Evolutionary conservation across 2,888 invertebrate species (phyloP).

Genomic region (Megamerina dolium): DNA sequence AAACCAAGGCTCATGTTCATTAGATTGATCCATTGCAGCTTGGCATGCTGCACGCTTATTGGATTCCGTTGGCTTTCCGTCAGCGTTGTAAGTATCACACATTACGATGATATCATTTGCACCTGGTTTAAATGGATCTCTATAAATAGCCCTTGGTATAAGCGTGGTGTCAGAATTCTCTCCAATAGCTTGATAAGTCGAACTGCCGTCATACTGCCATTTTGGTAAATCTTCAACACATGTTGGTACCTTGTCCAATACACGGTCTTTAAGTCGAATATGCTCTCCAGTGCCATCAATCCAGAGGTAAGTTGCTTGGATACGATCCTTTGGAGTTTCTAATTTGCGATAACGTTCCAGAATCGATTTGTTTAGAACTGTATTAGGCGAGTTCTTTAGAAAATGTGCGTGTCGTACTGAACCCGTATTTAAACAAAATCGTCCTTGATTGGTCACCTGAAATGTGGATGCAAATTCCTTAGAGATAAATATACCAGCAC

Average conservation of each 20-base stretch:
- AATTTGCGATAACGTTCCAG: slow-evolving; percentile 65
- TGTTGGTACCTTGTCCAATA: slow-evolving; percentile 60
- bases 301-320: slow-evolving; percentile 66
- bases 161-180: slow-evolving; percentile 68
- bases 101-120: slow-evolving; percentile 67
- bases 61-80: slow-evolving; percentile 48
- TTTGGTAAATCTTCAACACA: slow-evolving; percentile 58
- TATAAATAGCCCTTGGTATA: slow-evolving; percentile 69
- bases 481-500: slow-evolving; percentile 42
- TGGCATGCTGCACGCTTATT: slow-evolving; percentile 51
- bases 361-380: slow-evolving; percentile 66
- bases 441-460: slow-evolving; percentile 27
- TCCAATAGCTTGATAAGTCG: slow-evolving; percentile 59
- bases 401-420: slow-evolving; percentile 16
- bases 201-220: slow-evolving; percentile 71
- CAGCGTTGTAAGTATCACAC: slow-evolving; percentile 66
- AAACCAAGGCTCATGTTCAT: slow-evolving; percentile 63
- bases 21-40: slow-evolving; percentile 54
- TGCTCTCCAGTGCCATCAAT: slow-evolving; percentile 68
- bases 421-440: slow-evolving; percentile 19
- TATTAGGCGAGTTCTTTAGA: slow-evolving; percentile 64
- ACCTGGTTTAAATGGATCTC: slow-evolving; percentile 67
- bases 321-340: slow-evolving; percentile 49
- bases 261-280: slow-evolving; percentile 63
- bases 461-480: slow-evolving; percentile 32